phyloP scores from a whole-genome alignment of 2,888 invertebrate species.

The Halocaridina rubra region DNA sequence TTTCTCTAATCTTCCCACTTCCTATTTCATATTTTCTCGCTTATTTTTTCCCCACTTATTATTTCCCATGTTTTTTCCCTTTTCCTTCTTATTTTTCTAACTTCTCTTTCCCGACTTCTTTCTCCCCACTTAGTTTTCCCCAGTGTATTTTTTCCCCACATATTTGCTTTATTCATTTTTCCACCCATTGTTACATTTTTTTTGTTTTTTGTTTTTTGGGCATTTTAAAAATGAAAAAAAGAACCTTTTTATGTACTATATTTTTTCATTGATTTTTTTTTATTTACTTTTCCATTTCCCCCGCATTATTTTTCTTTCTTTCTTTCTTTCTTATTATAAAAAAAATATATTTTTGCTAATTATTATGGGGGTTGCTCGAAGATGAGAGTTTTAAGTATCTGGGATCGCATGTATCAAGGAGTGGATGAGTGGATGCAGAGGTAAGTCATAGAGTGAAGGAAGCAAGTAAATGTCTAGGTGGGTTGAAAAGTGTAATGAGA shows the following conservation, averaged over 20 bases:
- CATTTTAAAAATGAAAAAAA: too few species aligned
- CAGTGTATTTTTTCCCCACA: not conserved
- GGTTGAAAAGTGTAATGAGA: too few species aligned
- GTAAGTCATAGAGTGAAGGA: too few species aligned
- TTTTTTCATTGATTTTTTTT: not conserved
- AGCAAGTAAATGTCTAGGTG: too few species aligned
- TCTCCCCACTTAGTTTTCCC: not conserved
- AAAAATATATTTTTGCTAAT: too few species aligned
- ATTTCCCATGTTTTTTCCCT: not conserved
- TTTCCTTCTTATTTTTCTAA: not conserved
- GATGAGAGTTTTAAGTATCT: too few species aligned
- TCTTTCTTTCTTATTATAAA: not conserved
- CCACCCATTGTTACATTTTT: not conserved
- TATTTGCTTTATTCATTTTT: not conserved
- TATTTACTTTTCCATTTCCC: not conserved
- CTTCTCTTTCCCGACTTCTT: not conserved
- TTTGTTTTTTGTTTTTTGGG: not conserved
- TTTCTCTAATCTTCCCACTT: not conserved
- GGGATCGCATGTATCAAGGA: too few species aligned
- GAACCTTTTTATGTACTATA: not conserved
- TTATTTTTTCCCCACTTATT: not conserved
- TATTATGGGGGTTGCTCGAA: too few species aligned
- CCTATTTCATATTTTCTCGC: not conserved
- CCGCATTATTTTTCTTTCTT: not conserved
- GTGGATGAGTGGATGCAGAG: too few species aligned